phyloP scores from a whole-genome alignment of 2,797 vertebrate species.

The Cryptoblepharus egeriae region DNA sequence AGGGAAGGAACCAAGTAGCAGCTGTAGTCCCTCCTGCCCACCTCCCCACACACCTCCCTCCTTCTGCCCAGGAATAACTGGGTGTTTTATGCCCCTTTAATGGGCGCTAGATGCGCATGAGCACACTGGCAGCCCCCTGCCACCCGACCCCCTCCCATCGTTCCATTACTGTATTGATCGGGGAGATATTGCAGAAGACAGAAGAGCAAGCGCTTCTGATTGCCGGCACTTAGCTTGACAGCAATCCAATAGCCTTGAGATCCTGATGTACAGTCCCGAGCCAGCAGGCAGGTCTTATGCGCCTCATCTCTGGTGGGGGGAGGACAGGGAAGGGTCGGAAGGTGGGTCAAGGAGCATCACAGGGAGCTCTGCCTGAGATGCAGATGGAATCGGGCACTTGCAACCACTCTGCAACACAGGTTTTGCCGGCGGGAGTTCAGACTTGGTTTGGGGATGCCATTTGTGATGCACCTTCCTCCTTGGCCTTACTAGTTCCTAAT shows the following conservation, averaged over 20 bases:
- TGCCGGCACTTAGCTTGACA: constrained; percentile 39
- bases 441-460: no score
- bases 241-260: constrained; percentile 40
- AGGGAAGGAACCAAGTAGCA: no score
- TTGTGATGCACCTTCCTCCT: background rate
- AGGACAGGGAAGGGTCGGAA: background rate
- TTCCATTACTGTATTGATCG: constrained; percentile 43
- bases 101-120: background rate
- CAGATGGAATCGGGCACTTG: background rate
- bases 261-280: constrained; percentile 24
- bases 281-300: background rate
- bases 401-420: background rate
- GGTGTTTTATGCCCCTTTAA: background rate
- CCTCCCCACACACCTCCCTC: background rate
- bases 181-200: constrained; percentile 30
- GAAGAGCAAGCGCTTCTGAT: background rate
- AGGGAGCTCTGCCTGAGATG: background rate
- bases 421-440: no score
- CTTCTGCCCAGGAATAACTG: background rate
- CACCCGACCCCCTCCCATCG: background rate
- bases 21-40: background rate
- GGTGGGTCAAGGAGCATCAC: background rate
- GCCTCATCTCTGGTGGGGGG: background rate
- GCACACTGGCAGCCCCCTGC: background rate
- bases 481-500: background rate